Evolutionary conservation across 2,113 vertebrate genomes (phyloP).

Genomic region (Pterocles burchelli): DNA sequence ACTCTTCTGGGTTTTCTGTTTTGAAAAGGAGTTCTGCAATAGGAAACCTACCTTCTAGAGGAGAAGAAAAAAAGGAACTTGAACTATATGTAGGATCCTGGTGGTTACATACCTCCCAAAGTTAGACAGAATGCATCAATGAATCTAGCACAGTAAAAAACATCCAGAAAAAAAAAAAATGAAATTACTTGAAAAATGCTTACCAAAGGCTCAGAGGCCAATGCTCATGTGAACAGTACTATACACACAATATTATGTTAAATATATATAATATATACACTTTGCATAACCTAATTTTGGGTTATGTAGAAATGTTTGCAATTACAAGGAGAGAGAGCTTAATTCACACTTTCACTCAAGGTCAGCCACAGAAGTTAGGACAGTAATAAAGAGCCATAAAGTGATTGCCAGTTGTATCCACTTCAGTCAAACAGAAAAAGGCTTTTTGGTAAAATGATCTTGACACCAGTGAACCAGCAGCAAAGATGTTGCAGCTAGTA

Average conservation of each 20-base stretch:
- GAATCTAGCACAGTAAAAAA: neutral
- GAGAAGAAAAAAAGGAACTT: neutral
- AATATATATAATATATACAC: neutral
- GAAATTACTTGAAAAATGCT: neutral
- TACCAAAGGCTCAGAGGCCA: neutral
- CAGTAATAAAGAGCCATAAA: neutral
- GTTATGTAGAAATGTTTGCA: neutral
- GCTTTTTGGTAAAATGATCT: neutral
- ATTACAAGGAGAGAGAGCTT: neutral
- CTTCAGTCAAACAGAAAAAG: neutral
- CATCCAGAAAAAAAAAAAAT: neutral
- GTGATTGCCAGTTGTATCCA: neutral
- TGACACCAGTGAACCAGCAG: neutral
- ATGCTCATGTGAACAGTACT: neutral
- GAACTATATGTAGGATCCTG: neutral
- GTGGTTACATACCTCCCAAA: neutral
- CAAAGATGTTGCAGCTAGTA: neutral
- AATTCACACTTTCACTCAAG: neutral
- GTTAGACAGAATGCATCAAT: neutral
- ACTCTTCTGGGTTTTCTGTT: neutral
- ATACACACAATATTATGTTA: neutral
- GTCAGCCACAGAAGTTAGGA: neutral
- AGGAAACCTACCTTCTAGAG: neutral
- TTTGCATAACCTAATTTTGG: neutral
- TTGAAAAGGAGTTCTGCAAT: neutral